Evolutionary conservation across 30 jellyfish, hydroid and myxozoan species (phyloP), one percentile per base, ranked within the genome.

Genomic region (Aurelia sp.): DNA sequence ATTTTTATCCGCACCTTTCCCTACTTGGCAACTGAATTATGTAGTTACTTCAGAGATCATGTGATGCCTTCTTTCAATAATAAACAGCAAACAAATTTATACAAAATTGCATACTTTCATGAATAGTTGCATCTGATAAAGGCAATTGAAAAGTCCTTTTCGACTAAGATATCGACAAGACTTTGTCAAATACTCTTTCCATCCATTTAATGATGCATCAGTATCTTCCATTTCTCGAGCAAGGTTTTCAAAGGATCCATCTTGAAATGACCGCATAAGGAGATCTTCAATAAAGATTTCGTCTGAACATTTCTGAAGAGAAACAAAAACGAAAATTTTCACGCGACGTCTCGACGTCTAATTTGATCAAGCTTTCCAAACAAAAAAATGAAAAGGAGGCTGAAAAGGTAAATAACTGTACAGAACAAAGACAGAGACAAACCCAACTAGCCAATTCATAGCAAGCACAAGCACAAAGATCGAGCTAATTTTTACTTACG

Each of bases 281-380:
- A 94, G 90, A 70, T 89, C 97, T 23, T 73, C 93, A 30, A 86
- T 67, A 82, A 94, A 94, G 17, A 88, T 47, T 13, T 94, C 97
- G 22, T 40, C 73, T 17, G 92, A 67, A 61, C 99, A 94, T 84
- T 85, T 89, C 99, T 94, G 67, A 71, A 66, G 55, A 72, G n/a
- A 35, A 44, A 7, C 2, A 44, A 44, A 7, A 44, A 44, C 50
- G 9, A 37, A 37, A 5, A 37, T 37, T 37, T 44, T 9, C 55
- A 44, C 16, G 15, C 15, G 55, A 3, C 15, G 8, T 44, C 55
- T 44, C 15, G 55, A 3, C 15, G 8, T 44, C 55, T 44, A 44
- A 44, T 44, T 1, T 37, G 50, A 37, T 27, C 33, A 27, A 27
- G 2, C 1, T 27, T 27, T 27, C 33, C 33, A 0, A 0, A 27